Evolutionary conservation across 2,113 vertebrate species (phyloP), one percentile per base, ranked within the genome.

Genomic region (Meles meles): DNA sequence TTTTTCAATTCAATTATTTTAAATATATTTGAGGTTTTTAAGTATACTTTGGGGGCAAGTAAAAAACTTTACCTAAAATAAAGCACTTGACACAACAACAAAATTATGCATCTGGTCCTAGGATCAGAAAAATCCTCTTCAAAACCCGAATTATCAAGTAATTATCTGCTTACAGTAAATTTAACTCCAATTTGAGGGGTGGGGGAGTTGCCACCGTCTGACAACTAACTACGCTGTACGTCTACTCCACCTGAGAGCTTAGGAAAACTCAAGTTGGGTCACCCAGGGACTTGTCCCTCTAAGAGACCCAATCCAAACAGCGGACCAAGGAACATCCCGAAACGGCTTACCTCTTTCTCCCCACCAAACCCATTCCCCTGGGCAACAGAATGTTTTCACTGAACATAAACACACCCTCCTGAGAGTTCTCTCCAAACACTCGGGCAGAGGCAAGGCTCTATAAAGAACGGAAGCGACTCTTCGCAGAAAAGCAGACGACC

Each of bases 251-350:
- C 91, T 31, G 74, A 27, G 89, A 97, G 88, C 96, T 96, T 15
- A 52, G 42, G 57, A 34, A 95, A 97, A 97, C 85, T 94, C 61
- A 65, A 94, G 91, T 88, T 88, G 90, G 84, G 57, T 79, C 76
- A 55, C 84, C 42, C 72, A 20, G 3, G 21, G 82, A 86, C 37
- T 20, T n/a, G 13, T 84, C 59, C 61, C 52, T 84, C 90, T 34
- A 44, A 18, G 37, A 39, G 59, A 94, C 39, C 61, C 93, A 87
- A 39, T 11, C 44, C 76, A 13, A 67, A 55, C 69, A 9, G 12
- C 17, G 55, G 27, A 67, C n/a, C 61, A 57, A 67, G 77, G 65
- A 83, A 65, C 82, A 44, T 14, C 37, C 77, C 14, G 11, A 74
- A 82, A 67, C 31, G 7, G 61, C 83, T 72, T 10, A 55, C 74